Evolutionary conservation across 23 tunicate genomes (phyloP), one percentile per base, ranked within the genome.

Genomic region (Pegea sp.): DNA sequence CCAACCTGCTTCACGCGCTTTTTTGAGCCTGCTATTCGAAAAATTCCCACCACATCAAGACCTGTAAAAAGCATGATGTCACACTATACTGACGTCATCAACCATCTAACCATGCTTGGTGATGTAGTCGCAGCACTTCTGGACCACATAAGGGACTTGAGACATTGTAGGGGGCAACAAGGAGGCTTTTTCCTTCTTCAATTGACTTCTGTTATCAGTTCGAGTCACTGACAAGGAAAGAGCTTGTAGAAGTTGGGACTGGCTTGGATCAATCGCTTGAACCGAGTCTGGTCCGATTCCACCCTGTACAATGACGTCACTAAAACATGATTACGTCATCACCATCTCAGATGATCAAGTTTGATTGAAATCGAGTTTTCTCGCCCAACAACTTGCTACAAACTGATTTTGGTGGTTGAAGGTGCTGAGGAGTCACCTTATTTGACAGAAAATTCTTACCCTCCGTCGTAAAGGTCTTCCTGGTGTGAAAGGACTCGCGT

Each of bases 41-140:
- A 84, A 28, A 84, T 84, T 3, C 95, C 95, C 5, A 76, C 58
- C 31, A 66, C 71, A 49, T 73, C 64, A 4, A 84, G 42, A 33
- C 95, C 95, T 84, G 51, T 34, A 27, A 52, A 33, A 57, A 68
- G 33, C 21, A 38, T 38, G 16, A 38, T 38, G 46, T 8, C 46
- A n/a, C n/a, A n/a, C n/a, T 38, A 8, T 38, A 16, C 16, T 7
- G 22, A n/a, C 22, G 19, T 25, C 7, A n/a, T n/a, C 7, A 46
- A 28, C 26, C 6, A 11, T 27, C 68, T 34, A 42, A 84, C 95
- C 95, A 52, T 73, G 66, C 54, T 84, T 72, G 28, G 63, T 28
- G 8, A 84, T 77, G 53, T 84, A 77, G 61, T 78, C 95, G 51
- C 95, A 84, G 71, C 95, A 84, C 50, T 84, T 84, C 43, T 84